Evolutionary conservation across 2,797 vertebrate species (phyloP).

Genomic region (Myripristis jacobus): DNA sequence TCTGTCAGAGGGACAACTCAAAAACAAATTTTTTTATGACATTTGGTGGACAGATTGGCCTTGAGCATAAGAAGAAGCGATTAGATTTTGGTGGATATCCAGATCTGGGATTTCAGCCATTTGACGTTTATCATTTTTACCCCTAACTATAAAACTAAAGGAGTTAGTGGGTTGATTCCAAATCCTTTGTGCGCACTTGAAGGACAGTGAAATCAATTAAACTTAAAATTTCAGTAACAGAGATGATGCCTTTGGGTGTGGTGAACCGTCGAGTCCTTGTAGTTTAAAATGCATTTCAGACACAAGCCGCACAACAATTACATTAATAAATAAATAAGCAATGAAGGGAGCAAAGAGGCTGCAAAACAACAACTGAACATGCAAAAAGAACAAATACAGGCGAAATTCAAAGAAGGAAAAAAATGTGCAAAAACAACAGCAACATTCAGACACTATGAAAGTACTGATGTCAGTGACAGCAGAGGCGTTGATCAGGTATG

Average conservation of each 20-base stretch:
- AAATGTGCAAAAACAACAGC: background rate
- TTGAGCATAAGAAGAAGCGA: constrained; percentile 1
- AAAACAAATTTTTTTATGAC: constrained; percentile 29
- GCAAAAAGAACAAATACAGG: background rate
- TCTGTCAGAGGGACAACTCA: constrained; percentile 18
- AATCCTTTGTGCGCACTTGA: constrained; percentile 12
- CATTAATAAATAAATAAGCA: background rate
- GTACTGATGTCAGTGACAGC: too few species aligned
- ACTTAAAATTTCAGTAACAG: constrained; percentile 4
- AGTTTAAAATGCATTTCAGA: background rate
- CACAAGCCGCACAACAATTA: background rate
- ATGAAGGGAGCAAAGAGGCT: background rate
- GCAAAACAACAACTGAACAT: background rate
- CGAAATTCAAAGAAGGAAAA: background rate
- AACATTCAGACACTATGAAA: too few species aligned
- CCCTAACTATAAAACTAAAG: constrained; percentile 10
- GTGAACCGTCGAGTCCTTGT: background rate
- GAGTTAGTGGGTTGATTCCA: background rate
- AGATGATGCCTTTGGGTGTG: background rate
- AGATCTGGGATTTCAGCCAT: background rate
- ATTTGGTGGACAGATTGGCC: constrained; percentile 39
- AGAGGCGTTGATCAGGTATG: too few species aligned
- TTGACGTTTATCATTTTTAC: constrained; percentile 8
- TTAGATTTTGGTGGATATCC: constrained; percentile 32
- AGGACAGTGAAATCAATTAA: constrained; percentile 11